These are phyloP conservation scores for Oxyscelio sp. DNA, from an alignment of 2,888 invertebrate genomes.

Conservation along the genomic window DNA sequence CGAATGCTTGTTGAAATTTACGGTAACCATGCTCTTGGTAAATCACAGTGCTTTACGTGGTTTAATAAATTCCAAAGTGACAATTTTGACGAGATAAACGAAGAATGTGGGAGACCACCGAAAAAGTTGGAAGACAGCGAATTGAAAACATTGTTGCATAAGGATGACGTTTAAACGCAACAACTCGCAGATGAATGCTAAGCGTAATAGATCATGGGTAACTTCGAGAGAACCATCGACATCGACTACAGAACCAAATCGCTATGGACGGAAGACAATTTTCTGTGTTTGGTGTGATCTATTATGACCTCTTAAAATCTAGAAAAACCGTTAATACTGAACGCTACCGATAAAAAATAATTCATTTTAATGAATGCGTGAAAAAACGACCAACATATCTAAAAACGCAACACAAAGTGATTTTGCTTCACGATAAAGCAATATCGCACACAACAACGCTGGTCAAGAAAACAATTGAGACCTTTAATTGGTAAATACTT, in stretches of 20 bases:
- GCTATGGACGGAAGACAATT: constrained; percentile 49
- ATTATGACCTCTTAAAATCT: constrained; percentile 69
- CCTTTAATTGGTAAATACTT: too few relatives aligned
- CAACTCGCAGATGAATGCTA: constrained; percentile 4
- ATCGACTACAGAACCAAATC: constrained; percentile 63
- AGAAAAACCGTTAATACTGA: constrained; percentile 56
- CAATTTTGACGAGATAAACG: constrained; percentile 55
- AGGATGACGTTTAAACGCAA: constrained; percentile 3
- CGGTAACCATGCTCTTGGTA: too few relatives aligned
- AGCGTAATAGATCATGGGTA: constrained; percentile 41
- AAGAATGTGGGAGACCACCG: constrained; percentile 57
- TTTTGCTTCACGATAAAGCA: too few relatives aligned
- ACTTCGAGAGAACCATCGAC: constrained; percentile 52
- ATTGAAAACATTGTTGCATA: constrained; percentile 12
- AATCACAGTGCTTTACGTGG: background rate
- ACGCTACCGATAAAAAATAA: too few relatives aligned
- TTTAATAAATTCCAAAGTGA: constrained; percentile 33
- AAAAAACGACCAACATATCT: too few relatives aligned
- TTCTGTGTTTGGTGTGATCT: constrained; percentile 58
- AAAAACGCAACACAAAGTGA: too few relatives aligned
- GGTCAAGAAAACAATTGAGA: too few relatives aligned
- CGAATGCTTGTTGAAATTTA: background rate
- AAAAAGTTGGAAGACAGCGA: constrained; percentile 64
- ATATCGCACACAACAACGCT: too few relatives aligned
- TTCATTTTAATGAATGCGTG: too few relatives aligned